A percentile compares a stretch with the other conserved stretches of the same genome.
phyloP scores from a whole-genome alignment of 2,113 vertebrate genomes.

The Anas platyrhynchos region DNA sequence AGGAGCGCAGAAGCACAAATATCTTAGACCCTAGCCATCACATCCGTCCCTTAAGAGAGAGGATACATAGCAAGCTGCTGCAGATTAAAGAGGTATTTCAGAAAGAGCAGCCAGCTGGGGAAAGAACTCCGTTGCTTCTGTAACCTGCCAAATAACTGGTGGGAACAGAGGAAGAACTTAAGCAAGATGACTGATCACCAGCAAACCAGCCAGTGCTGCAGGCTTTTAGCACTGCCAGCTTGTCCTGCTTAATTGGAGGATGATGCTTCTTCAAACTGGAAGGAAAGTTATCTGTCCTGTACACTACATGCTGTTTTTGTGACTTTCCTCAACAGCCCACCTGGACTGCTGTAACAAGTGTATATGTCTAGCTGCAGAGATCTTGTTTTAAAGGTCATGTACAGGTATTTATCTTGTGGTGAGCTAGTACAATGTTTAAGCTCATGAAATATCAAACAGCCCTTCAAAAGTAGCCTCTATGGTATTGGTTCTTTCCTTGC shows the following conservation, averaged over 20 bases:
- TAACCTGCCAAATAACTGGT: conserved; percentile 49
- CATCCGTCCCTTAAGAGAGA: conserved; percentile 83
- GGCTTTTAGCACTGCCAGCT: neutral
- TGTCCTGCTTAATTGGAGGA: neutral
- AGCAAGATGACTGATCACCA: neutral
- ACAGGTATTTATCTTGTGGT: neutral
- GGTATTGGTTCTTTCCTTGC: neutral
- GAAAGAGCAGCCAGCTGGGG: conserved; percentile 79
- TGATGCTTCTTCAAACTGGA: neutral
- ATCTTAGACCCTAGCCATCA: conserved; percentile 95
- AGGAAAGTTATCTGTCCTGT: neutral
- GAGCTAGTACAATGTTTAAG: neutral
- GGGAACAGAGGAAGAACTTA: neutral
- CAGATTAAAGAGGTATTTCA: conserved; percentile 75
- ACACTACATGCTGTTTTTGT: neutral
- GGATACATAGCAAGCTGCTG: conserved; percentile 75
- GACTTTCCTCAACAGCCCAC: neutral
- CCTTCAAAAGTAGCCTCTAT: neutral
- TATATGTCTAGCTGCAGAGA: neutral
- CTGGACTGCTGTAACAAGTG: neutral
- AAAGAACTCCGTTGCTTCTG: conserved; percentile 90
- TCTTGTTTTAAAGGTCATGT: neutral
- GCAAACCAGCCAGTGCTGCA: neutral
- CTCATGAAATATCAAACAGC: neutral
- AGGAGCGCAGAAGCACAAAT: conserved; percentile 92